Evolutionary conservation across 1,140 invertebrate genomes (phyloP).

Genomic region (Melanaphis sacchari): DNA sequence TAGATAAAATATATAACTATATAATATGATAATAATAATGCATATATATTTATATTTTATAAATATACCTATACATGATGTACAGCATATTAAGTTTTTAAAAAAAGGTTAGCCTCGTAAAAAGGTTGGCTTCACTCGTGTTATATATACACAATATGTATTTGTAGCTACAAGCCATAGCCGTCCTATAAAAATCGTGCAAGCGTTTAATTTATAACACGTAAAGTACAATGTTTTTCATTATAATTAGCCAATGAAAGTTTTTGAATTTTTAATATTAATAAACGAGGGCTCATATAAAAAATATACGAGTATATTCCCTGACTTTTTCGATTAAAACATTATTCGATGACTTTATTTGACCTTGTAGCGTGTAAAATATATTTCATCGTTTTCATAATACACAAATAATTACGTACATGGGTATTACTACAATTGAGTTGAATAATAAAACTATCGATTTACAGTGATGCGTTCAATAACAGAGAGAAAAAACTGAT

Average conservation of each 20-base stretch:
- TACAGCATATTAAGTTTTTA: neutral
- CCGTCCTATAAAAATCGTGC: neutral
- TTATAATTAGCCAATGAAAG: neutral
- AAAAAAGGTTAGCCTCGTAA: neutral
- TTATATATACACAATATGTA: neutral
- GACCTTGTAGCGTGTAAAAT: neutral
- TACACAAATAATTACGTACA: neutral
- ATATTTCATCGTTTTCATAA: neutral
- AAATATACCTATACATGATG: neutral
- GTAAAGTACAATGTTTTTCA: neutral
- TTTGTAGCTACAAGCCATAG: neutral
- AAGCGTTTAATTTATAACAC: neutral
- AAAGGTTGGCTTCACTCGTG: neutral
- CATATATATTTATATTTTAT: neutral
- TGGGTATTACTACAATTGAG: neutral
- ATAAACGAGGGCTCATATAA: neutral
- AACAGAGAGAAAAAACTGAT: neutral
- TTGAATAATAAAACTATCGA: neutral
- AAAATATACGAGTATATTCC: neutral
- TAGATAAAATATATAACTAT: neutral
- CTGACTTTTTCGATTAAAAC: constrained; percentile 7
- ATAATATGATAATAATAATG: neutral
- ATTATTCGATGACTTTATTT: neutral
- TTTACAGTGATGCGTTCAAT: neutral
- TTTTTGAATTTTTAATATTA: neutral